Percentiles rank a stretch among this genome's conserved stretches.
These are phyloP conservation scores for Dolomedes plantarius DNA, from an alignment of 2,888 invertebrate genomes.

Conservation along the genomic window DNA sequence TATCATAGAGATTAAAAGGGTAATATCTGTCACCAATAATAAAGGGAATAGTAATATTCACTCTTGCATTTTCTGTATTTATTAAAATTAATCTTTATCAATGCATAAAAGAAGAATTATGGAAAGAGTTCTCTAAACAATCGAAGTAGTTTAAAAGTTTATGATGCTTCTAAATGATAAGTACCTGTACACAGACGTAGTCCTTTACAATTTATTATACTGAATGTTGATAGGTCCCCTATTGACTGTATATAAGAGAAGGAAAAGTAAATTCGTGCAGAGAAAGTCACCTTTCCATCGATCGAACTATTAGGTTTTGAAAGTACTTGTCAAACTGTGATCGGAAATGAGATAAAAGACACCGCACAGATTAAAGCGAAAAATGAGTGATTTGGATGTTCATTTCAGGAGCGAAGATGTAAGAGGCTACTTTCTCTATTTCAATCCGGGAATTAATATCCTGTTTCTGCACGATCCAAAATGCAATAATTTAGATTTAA, in stretches of 20 bases:
- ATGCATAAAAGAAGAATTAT: too few species aligned
- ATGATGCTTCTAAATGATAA: too few species aligned
- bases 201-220: too few species aligned
- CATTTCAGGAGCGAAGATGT: slow-evolving; percentile 7
- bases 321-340: slow-evolving; percentile 43
- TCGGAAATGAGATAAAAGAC: slow-evolving; percentile 50
- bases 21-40: too few species aligned
- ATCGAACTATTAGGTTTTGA: slow-evolving; percentile 40
- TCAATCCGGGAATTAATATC: slow-evolving; percentile 6
- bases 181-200: too few species aligned
- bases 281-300: slow-evolving; percentile 57
- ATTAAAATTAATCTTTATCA: too few species aligned
- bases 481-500: background rate
- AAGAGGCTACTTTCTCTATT: background rate
- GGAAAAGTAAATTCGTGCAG: background rate
- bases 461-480: background rate
- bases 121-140: too few species aligned
- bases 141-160: too few species aligned
- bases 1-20: too few species aligned
- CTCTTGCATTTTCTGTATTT: too few species aligned
- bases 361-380: slow-evolving; percentile 29
- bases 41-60: too few species aligned
- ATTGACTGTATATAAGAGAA: background rate
- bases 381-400: slow-evolving; percentile 43
- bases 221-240: too few species aligned